Evolutionary conservation across 2,113 vertebrate species (phyloP).

Genomic region (Bos taurus): DNA sequence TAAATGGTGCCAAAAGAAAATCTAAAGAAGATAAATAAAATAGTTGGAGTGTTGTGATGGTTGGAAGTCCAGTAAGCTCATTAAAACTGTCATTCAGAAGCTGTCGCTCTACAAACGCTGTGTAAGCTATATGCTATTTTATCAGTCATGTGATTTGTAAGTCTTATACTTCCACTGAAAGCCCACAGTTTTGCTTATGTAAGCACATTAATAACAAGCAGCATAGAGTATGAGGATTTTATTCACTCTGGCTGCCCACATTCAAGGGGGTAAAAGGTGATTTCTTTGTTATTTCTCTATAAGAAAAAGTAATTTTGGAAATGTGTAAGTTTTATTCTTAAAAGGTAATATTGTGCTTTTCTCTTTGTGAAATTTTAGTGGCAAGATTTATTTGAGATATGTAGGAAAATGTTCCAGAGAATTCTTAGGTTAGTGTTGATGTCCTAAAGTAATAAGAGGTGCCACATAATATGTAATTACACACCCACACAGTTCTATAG

Average conservation of each 20-base stretch:
- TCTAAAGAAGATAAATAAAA: neutral
- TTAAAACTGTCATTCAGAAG: slow-evolving; percentile 45
- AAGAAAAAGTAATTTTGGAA: neutral
- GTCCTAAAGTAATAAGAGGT: neutral
- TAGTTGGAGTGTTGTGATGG: slow-evolving; percentile 34
- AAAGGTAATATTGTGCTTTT: neutral
- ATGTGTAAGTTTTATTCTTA: neutral
- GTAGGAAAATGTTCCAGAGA: neutral
- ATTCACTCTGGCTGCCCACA: neutral
- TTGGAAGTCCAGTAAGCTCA: slow-evolving; percentile 46
- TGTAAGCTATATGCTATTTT: neutral
- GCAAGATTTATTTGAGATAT: neutral
- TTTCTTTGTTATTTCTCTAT: neutral
- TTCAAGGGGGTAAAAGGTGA: neutral
- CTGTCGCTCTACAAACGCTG: slow-evolving; percentile 8
- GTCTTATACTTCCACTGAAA: neutral
- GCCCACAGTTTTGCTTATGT: slow-evolving; percentile 7
- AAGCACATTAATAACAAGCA: slow-evolving; percentile 42
- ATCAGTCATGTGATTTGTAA: neutral
- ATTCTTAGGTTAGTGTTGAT: neutral
- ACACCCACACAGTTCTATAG: neutral
- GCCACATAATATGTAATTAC: neutral
- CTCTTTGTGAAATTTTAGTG: slow-evolving; percentile 11
- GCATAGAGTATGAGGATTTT: neutral
- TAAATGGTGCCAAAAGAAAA: slow-evolving; percentile 52